Evolutionary conservation across 2,113 vertebrate genomes (phyloP).

Genomic region (rat (Rattus norvegicus)): DNA sequence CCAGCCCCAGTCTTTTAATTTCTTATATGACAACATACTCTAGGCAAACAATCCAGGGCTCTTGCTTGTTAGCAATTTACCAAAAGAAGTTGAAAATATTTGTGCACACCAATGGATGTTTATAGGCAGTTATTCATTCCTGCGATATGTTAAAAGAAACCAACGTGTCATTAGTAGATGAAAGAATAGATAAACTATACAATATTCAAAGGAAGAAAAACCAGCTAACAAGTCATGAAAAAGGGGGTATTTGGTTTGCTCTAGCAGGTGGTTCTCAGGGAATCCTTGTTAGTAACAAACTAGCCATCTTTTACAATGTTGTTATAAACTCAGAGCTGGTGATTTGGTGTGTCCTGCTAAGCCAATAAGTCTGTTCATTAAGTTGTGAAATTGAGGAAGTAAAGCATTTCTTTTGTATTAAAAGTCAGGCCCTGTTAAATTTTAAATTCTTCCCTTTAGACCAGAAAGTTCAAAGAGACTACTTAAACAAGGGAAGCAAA

Average conservation of each 20-base stretch:
- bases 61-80: not conserved
- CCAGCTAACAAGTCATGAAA: not conserved
- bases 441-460: not conserved
- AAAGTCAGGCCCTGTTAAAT: not conserved
- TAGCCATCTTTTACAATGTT: not conserved
- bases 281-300: not conserved
- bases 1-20: not conserved
- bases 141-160: not conserved
- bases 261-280: not conserved
- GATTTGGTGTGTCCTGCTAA: not conserved
- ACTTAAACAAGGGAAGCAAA: not conserved
- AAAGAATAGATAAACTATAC: not conserved
- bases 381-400: not conserved
- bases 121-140: not conserved
- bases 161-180: not conserved
- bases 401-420: not conserved
- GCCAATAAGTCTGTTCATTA: not conserved
- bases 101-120: not conserved
- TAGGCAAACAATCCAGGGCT: not conserved
- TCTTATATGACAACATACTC: not conserved
- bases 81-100: not conserved
- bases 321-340: fast-evolving
- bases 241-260: not conserved
- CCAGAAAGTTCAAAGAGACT: not conserved
- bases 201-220: not conserved